Conservation (phyloP, 2,797 vertebrate genomes). For the Garrulus glandarius region DNA sequence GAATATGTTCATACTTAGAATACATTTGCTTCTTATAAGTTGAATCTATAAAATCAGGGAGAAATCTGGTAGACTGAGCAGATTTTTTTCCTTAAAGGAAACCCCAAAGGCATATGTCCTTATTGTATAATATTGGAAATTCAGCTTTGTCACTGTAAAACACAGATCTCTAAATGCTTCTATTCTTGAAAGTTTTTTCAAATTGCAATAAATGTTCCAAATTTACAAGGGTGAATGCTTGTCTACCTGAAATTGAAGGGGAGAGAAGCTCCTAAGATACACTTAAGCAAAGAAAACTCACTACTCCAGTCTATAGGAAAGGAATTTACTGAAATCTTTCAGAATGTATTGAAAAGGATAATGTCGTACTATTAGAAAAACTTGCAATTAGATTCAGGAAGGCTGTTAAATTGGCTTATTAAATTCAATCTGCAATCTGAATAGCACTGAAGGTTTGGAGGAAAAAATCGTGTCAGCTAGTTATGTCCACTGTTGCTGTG, state of each 20-base stretch:
- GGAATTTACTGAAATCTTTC: not conserved
- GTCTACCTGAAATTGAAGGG: not conserved
- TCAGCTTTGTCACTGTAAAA: not conserved
- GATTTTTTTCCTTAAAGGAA: not conserved
- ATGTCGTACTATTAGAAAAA: constrained; percentile 5
- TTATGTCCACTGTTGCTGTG: constrained; percentile 63
- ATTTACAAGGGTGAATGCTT: not conserved
- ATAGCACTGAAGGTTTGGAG: not conserved
- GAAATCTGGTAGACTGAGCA: not conserved
- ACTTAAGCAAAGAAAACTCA: not conserved
- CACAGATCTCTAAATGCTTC: not conserved
- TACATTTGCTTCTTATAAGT: not conserved
- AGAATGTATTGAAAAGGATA: not conserved
- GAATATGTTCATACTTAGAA: not conserved
- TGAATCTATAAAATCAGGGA: not conserved
- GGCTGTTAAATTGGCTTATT: constrained; percentile 52
- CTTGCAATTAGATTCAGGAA: constrained; percentile 21
- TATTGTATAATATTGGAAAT: not conserved
- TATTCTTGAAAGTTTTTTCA: not conserved
- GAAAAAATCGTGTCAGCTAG: constrained; percentile 22
- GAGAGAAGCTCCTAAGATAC: not conserved
- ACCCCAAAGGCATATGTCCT: not conserved
- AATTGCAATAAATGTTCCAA: not conserved
- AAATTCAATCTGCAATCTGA: constrained; percentile 55
- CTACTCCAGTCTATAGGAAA: not conserved